Evolutionary conservation across 1,140 invertebrate genomes (phyloP), one percentile per base, ranked within the genome.

Genomic region (Hyposmocoma kahamanoa): DNA sequence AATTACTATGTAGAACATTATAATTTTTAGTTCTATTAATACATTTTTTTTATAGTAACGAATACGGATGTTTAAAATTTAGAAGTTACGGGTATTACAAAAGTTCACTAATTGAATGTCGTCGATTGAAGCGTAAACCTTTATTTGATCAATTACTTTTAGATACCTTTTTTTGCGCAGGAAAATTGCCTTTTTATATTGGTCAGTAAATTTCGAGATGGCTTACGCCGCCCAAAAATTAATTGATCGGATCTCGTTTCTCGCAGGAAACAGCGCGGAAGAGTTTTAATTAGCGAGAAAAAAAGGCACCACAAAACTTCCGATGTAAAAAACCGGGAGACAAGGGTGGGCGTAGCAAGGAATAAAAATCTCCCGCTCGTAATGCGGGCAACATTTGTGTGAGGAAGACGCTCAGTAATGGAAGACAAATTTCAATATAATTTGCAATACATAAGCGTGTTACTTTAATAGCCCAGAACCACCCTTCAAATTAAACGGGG

Each of bases 371-470:
- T 75, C 72, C 80, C 80, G 70, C 53, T 71, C 76, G 76, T 85
- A 84, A 84, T 81, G 76, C 78, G 80, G 80, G 75, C 71, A 83
- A 84, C 82, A 85, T 85, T 85, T 85, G 82, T 84, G 79, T 83
- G 73, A 83, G 77, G 80, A 82, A 83, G 80, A 76, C 73, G 69
- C 75, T 75, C 75, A 74, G 80, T 83, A 86, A 84, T 84, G 80
- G 83, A 82, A 84, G 80, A 82, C 80, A 87, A 87, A 87, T 87
- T 86, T 87, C 86, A 84, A 87, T 86, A 86, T 86, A 86, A 87
- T 87, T 87, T 87, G 82, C 82, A 86, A 86, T 87, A 87, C 84
- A 86, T 87, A 87, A 85, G 84, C 86, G 86, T 87, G 84, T 87
- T 87, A 87, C 84, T 86, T 87, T 87, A 87, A 87, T 87, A 86